Conservation (phyloP, 1,140 invertebrate genomes). For the Ptiloglossa arizonensis region DNA sequence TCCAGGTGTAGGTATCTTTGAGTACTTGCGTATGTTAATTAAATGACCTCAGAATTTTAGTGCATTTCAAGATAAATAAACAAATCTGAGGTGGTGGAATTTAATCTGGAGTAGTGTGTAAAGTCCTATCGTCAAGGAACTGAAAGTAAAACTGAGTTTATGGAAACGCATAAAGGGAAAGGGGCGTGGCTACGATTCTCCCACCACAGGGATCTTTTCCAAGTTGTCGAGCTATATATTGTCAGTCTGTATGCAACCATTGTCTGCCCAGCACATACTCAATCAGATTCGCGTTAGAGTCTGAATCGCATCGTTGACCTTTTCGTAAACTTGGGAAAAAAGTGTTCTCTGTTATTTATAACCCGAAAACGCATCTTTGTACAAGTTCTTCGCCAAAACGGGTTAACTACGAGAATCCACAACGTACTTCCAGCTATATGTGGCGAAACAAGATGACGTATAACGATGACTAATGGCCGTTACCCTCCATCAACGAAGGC, state of each 20-base stretch:
- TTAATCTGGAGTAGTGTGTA: no score
- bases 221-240: no score
- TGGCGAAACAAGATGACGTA: slow-evolving; percentile 50
- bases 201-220: no score
- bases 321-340: neutral
- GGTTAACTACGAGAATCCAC: slow-evolving; percentile 34
- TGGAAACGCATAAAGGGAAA: no score
- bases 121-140: no score
- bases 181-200: no score
- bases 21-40: no score
- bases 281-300: slow-evolving; percentile 35
- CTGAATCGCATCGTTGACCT: slow-evolving; percentile 32
- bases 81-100: no score
- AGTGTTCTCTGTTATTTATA: slow-evolving; percentile 55
- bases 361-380: slow-evolving; percentile 59
- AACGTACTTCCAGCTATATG: slow-evolving; percentile 44
- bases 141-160: no score
- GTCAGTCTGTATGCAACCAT: slow-evolving; percentile 57
- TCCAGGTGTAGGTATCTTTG: no score
- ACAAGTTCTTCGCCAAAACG: slow-evolving; percentile 60
- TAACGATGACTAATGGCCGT: slow-evolving; percentile 67
- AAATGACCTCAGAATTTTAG: no score
- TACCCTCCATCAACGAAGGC: slow-evolving; percentile 60
- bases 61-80: no score
- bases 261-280: slow-evolving; percentile 14